Evolutionary conservation across 2,797 vertebrate species (phyloP).

Genomic region (Synaphobranchus kaupii): DNA sequence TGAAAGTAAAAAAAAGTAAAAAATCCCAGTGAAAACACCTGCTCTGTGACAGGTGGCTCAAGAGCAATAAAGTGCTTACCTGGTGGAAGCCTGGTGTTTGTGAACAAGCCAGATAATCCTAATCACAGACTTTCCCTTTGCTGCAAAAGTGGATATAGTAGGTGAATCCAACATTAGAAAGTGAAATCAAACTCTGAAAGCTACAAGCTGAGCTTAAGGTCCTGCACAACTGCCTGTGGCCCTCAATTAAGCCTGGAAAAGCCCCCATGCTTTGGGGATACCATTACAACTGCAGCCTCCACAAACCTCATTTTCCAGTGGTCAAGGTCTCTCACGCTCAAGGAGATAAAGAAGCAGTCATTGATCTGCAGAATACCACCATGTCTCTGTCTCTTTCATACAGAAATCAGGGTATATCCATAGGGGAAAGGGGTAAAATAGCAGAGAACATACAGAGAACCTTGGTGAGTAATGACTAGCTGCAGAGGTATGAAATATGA

Average conservation of each 20-base stretch:
- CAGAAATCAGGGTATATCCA: too few relatives aligned
- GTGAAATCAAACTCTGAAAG: constrained; percentile 2
- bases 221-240: not conserved
- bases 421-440: too few relatives aligned
- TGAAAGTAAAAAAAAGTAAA: not conserved
- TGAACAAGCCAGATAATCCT: not conserved
- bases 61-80: not conserved
- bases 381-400: too few relatives aligned
- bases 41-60: not conserved
- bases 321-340: not conserved
- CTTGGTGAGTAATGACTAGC: too few relatives aligned
- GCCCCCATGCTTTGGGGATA: constrained; percentile 15
- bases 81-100: not conserved
- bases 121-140: not conserved
- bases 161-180: constrained; percentile 1
- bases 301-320: constrained; percentile 37
- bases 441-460: too few relatives aligned
- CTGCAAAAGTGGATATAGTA: not conserved
- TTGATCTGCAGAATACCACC: too few relatives aligned
- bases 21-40: not conserved
- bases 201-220: not conserved
- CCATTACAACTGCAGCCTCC: constrained; percentile 49
- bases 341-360: too few relatives aligned
- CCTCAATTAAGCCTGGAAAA: not conserved
- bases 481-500: too few relatives aligned